These are phyloP conservation scores for Pterois miles DNA, from an alignment of 2,797 vertebrate species.

Conservation along the genomic window DNA sequence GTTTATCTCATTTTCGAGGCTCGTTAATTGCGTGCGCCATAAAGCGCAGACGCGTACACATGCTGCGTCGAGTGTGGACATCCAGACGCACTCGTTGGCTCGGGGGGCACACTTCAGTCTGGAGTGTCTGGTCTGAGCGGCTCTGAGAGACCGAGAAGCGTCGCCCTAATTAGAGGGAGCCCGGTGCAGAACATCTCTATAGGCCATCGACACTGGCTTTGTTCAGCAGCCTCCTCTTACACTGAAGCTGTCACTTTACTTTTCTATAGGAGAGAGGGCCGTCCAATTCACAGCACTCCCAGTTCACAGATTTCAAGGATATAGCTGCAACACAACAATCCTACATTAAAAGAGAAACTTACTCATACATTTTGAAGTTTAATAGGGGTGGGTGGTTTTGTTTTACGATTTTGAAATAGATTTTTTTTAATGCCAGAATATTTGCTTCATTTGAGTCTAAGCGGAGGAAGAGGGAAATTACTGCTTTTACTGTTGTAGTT, in stretches of 20 bases:
- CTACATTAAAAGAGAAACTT: background rate
- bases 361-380: background rate
- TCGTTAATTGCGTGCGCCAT: slow-evolving; percentile 71
- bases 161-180: slow-evolving; percentile 80
- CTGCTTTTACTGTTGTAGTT: too few relatives aligned
- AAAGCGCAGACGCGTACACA: slow-evolving; percentile 41
- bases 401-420: too few relatives aligned
- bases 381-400: too few relatives aligned
- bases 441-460: too few relatives aligned
- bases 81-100: slow-evolving; percentile 62
- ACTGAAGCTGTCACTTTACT: slow-evolving; percentile 77
- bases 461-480: too few relatives aligned
- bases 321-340: slow-evolving; percentile 14
- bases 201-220: slow-evolving; percentile 75
- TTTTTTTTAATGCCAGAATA: too few relatives aligned
- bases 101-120: slow-evolving; percentile 78
- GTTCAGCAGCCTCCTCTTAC: slow-evolving; percentile 70
- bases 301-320: slow-evolving; percentile 42
- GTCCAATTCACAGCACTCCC: slow-evolving; percentile 48
- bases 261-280: slow-evolving; percentile 72
- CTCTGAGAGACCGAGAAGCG: slow-evolving; percentile 70
- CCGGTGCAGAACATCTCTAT: slow-evolving; percentile 77
- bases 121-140: slow-evolving; percentile 76
- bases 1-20: slow-evolving; percentile 78
- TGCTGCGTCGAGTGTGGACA: slow-evolving; percentile 53